Conservation (phyloP, 2,113 vertebrate genomes). For the Corythaeola cristata region DNA sequence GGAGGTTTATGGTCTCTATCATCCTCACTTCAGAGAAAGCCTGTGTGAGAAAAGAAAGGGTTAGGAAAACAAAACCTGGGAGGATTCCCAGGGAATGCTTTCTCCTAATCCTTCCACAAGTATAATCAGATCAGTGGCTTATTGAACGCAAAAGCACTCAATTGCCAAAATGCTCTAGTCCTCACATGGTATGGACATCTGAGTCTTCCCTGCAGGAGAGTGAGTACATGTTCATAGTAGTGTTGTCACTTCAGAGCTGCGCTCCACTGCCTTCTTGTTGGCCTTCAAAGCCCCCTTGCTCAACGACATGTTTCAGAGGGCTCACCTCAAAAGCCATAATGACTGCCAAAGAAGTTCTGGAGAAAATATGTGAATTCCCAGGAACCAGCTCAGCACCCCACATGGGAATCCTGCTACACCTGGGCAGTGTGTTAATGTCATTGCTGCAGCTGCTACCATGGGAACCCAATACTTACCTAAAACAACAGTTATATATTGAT, state of each 20-base stretch:
- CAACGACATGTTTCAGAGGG: background rate
- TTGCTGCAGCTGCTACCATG: background rate
- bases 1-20: background rate
- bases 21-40: background rate
- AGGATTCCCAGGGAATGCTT: background rate
- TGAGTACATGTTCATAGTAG: background rate
- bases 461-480: background rate
- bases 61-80: background rate
- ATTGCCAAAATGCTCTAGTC: background rate
- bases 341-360: background rate
- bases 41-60: background rate
- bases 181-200: background rate
- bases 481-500: background rate
- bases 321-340: background rate
- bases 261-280: background rate
- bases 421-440: background rate
- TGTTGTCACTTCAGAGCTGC: background rate
- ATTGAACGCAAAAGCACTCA: background rate
- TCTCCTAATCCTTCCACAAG: background rate
- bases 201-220: background rate
- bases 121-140: background rate
- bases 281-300: background rate
- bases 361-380: background rate
- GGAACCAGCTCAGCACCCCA: background rate
- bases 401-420: background rate